Evolutionary conservation across 92 coral and sea anemone genomes (phyloP).

Genomic region (Parazoanthus atlanticus): DNA sequence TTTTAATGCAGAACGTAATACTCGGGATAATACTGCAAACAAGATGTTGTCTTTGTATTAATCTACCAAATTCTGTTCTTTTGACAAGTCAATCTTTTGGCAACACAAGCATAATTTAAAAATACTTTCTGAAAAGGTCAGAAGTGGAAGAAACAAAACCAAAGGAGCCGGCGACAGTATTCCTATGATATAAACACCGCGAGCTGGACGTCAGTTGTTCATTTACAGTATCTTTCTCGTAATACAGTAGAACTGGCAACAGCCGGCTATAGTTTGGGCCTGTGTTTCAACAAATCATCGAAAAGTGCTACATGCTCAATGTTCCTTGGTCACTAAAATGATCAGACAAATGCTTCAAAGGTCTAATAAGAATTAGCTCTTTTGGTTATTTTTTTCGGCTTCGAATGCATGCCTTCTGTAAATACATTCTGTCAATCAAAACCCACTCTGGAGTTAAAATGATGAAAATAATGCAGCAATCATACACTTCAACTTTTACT

Average conservation of each 20-base stretch:
- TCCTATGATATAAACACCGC: constrained; percentile 1
- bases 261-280: background rate
- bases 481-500: background rate
- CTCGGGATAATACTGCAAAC: constrained; percentile 8
- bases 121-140: background rate
- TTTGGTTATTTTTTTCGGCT: background rate
- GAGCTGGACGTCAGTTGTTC: background rate
- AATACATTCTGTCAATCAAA: background rate
- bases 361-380: background rate
- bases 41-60: background rate
- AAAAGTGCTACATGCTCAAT: constrained; percentile 6
- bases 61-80: background rate
- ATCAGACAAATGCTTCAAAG: background rate
- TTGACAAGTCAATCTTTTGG: background rate
- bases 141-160: constrained; percentile 1
- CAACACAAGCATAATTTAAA: background rate
- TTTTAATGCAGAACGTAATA: background rate
- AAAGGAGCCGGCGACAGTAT: background rate
- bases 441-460: background rate
- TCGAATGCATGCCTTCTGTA: background rate
- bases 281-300: background rate
- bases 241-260: constrained; percentile 10
- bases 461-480: background rate
- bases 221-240: background rate
- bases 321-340: background rate